A percentile compares a stretch with the other conserved stretches of the same genome.
These are phyloP conservation scores for Listronotus bonariensis DNA, from an alignment of 1,140 invertebrate genomes.

Conservation along the genomic window DNA sequence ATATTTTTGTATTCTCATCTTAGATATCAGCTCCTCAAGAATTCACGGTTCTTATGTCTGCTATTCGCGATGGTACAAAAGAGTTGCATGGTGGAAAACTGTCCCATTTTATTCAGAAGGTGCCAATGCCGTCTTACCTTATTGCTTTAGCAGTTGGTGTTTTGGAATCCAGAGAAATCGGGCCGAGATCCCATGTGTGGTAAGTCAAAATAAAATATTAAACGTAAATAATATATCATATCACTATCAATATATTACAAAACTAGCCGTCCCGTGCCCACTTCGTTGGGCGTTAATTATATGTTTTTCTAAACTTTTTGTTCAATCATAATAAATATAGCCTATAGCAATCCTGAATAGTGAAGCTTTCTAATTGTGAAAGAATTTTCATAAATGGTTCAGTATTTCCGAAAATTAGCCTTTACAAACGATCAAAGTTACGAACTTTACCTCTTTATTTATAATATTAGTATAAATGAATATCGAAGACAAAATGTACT, in stretches of 20 bases:
- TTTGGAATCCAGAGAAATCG: slow-evolving; percentile 76
- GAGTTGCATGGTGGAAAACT: slow-evolving; percentile 51
- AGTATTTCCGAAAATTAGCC: no score
- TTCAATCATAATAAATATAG: background rate
- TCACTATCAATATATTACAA: no score
- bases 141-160: slow-evolving; percentile 88
- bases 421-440: no score
- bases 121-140: slow-evolving; percentile 76
- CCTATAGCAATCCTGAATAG: no score
- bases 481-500: no score
- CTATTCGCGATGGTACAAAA: slow-evolving; percentile 63
- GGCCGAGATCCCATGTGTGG: slow-evolving; percentile 83
- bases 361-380: no score
- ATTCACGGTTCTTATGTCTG: slow-evolving; percentile 89
- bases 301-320: background rate
- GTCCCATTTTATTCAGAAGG: slow-evolving; percentile 75
- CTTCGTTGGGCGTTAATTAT: no score
- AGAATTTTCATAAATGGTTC: no score
- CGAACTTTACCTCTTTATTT: no score
- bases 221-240: no score
- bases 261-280: no score
- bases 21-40: slow-evolving; percentile 75
- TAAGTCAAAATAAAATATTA: slow-evolving; percentile 23
- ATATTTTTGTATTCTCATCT: slow-evolving; percentile 41
- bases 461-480: no score